Evolutionary conservation across 1,140 invertebrate species (phyloP), one percentile per base, ranked within the genome.

Genomic region (Drosophila repleta): DNA sequence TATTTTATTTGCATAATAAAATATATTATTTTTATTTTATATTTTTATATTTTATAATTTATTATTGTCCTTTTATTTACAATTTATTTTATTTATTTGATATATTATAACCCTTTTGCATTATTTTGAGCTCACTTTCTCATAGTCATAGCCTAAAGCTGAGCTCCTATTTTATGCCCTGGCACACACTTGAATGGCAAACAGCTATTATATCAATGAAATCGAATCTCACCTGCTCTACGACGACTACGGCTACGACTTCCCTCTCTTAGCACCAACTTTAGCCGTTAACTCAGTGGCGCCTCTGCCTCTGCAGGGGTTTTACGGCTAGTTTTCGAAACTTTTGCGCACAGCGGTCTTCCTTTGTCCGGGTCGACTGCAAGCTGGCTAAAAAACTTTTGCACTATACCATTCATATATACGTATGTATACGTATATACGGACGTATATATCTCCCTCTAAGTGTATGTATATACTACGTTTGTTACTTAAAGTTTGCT

Each of bases 401-500:
- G 62, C 75, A 81, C 74, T 85, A 73, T 81, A 67, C 64, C 73
- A 62, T 63, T 76, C n/a, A 57, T 41, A 67, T 78, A 74, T 70
- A 74, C 58, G 58, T 76, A 43, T 26, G 43, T 63, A 48, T 63
- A 43, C 32, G 43, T 63, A 48, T 63, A 26, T 65, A 41, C n/a
- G n/a, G n/a, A n/a, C n/a, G n/a, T 39, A 20, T 57, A 24, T 37
- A 20, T 72, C 35, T 18, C 11, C 17, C 6, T 43, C 5, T 32
- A 10, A 32, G 37, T 45, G 39, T 41, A 21, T 61, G 24, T 45
- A 51, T 60, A 29, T 65, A 76, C 77, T 67, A 68, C 74, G 72
- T 78, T 81, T 87, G 82, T 83, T 87, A 87, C 82, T 87, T 87
- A 87, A 87, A 88, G 82, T 87, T 87, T 78, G 82, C 78, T 73